Percentiles rank a stretch among this genome's conserved stretches.
These are phyloP conservation scores for Platysteira castanea DNA, from an alignment of 2,113 vertebrate species.

Conservation along the genomic window DNA sequence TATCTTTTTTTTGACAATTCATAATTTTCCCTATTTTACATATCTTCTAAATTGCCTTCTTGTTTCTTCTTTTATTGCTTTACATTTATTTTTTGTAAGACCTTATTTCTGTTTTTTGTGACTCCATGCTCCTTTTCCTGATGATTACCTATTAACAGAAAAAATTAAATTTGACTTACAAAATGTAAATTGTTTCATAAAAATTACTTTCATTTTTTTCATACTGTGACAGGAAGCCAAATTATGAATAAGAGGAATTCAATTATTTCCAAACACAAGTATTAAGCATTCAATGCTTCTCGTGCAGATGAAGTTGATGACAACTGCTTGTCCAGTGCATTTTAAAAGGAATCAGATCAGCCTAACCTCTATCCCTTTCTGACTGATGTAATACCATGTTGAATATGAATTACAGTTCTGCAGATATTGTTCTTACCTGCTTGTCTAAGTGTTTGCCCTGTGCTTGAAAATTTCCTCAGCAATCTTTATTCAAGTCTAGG, in stretches of 20 bases:
- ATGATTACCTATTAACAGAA: slow-evolving; percentile 11
- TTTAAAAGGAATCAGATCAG: background rate
- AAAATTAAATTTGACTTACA: background rate
- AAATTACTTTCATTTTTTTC: background rate
- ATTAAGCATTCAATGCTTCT: background rate
- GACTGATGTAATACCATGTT: background rate
- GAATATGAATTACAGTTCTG: background rate
- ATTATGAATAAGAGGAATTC: background rate
- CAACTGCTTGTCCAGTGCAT: background rate
- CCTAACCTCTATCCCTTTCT: background rate
- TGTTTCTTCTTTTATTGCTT: background rate
- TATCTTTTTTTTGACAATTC: background rate
- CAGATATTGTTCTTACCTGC: background rate
- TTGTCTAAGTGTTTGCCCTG: background rate
- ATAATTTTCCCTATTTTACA: background rate
- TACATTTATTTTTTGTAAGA: background rate
- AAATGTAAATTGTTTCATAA: background rate
- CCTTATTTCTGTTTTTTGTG: background rate
- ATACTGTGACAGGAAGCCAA: background rate
- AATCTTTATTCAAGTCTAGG: background rate
- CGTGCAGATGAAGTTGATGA: background rate
- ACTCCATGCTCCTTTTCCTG: background rate
- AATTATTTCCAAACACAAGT: background rate
- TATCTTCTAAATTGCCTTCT: background rate
- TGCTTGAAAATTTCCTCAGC: background rate